Evolutionary conservation across 2,797 vertebrate species (phyloP).

Genomic region (Fistularia tabacaria): DNA sequence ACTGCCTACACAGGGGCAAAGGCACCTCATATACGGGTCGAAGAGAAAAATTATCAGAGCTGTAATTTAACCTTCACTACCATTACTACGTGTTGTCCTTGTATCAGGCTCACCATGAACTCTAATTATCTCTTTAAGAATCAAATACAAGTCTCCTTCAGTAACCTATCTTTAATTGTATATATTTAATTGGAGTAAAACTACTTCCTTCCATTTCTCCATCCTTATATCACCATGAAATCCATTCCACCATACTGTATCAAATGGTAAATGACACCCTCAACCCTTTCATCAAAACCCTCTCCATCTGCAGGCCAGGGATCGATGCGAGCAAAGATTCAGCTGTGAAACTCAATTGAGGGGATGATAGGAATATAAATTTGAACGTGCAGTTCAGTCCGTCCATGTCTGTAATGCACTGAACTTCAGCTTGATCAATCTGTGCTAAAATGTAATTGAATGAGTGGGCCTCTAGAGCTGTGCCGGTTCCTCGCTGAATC

Average conservation of each 20-base stretch:
- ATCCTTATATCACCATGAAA: constrained; percentile 49
- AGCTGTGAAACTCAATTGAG: constrained; percentile 29
- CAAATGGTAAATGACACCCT: constrained; percentile 40
- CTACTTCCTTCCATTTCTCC: constrained; percentile 48
- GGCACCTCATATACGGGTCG: no score
- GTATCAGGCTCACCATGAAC: constrained; percentile 10
- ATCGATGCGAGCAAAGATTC: constrained; percentile 57
- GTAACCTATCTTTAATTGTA: constrained; percentile 45
- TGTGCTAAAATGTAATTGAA: constrained; percentile 15
- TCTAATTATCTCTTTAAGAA: constrained; percentile 45
- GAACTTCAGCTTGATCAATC: constrained; percentile 17
- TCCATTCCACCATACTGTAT: constrained; percentile 55
- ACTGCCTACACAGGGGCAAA: no score
- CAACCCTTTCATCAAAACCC: constrained; percentile 51
- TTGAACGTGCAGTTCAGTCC: constrained; percentile 11
- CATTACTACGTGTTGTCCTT: no score
- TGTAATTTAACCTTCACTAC: no score
- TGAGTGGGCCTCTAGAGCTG: background rate
- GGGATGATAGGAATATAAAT: constrained; percentile 25
- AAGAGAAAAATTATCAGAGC: no score
- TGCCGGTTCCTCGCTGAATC: constrained; percentile 2
- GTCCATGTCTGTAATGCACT: constrained; percentile 10
- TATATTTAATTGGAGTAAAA: constrained; percentile 48
- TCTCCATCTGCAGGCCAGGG: constrained; percentile 36
- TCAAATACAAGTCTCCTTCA: constrained; percentile 41